Base-by-base conservation (phyloP, 2,113 vertebrate genomes). In the Amphilophus citrinellus region DNA sequence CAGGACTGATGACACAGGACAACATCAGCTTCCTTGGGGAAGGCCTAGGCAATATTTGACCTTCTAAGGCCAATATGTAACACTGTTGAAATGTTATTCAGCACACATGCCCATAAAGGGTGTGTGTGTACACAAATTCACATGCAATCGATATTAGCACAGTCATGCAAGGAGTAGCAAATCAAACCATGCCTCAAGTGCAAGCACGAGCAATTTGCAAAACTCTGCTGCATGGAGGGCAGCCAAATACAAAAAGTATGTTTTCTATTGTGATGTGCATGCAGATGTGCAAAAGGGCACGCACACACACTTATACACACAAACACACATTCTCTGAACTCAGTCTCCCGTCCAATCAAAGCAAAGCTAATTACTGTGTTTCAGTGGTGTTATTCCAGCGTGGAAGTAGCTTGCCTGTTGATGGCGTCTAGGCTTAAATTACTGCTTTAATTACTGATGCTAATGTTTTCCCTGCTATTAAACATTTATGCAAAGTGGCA, bases 361-460 rank as follows among this genome's bases (percentile, higher is more conserved):
- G 82, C 87, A 84, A 73, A 89, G 92, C 87, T 95, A 95, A 95
- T 95, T 94, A 94, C 89, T 89, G 92, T 92, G 92, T 94, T 95
- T 93, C 90, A 87, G 76, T 71, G 82, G 83, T 91, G 89, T 92
- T 93, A 90, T 92, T 93, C 90, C 88, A 94, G 92, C 53, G 18
- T 91, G 91, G 90, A 90, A 91, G 89, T 80, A 89, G 89, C 91
- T 90, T 27, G 93, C 91, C 91, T 92, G 90, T 93, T 93, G 93
- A 94, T 93, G 90, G 88, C 88, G 80, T 88, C 89, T 86, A 82
- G 77, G 94, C 93, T 87, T 95, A 94, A 95, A 95, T 95, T 93
- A 95, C 93, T 91, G 94, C 93, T 93, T 94, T 95, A 95, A 95
- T 95, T 94, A 95, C 93, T 89, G 92, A 95, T 95, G 92, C 90